Conservation (phyloP, 1,140 invertebrate genomes). For the Protaetia brevitarsis region DNA sequence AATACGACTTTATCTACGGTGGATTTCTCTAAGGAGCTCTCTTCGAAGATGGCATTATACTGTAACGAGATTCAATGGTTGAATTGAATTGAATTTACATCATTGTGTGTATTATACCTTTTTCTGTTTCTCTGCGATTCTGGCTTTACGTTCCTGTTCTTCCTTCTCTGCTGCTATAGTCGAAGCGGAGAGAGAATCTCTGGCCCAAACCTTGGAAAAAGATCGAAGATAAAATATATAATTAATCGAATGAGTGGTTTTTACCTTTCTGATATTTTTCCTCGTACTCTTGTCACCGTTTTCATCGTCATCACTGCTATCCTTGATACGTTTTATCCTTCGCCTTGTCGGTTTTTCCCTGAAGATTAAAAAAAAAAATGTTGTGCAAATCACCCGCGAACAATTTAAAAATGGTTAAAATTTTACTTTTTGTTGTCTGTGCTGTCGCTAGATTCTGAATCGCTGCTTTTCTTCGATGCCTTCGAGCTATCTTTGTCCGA, state of each 20-base stretch:
- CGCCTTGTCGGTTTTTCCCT: slow-evolving; percentile 28
- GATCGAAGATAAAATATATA: neutral
- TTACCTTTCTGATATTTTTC: slow-evolving; percentile 42
- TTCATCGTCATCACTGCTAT: slow-evolving; percentile 41
- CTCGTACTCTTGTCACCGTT: slow-evolving; percentile 42
- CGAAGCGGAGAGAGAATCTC: slow-evolving; percentile 60
- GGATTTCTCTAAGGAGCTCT: slow-evolving; percentile 38
- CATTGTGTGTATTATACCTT: slow-evolving; percentile 53
- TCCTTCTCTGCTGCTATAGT: slow-evolving; percentile 86
- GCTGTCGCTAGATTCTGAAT: neutral
- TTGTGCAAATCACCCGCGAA: neutral
- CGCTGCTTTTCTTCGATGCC: neutral
- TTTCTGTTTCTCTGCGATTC: slow-evolving; percentile 84
- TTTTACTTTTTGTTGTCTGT: neutral
- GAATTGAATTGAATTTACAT: neutral
- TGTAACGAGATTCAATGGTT: slow-evolving; percentile 31
- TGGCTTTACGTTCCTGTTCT: slow-evolving; percentile 82
- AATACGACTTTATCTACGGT: slow-evolving; percentile 58
- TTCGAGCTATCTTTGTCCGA: neutral
- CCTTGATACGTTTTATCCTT: slow-evolving; percentile 37
- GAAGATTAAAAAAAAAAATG: neutral
- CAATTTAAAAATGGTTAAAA: neutral
- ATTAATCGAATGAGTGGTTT: slow-evolving; percentile 20
- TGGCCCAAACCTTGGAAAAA: slow-evolving; percentile 34
- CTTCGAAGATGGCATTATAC: slow-evolving; percentile 46